Base-by-base conservation (phyloP, 53 echinoderm and acorn worm species). In the Henricia sp. region DNA sequence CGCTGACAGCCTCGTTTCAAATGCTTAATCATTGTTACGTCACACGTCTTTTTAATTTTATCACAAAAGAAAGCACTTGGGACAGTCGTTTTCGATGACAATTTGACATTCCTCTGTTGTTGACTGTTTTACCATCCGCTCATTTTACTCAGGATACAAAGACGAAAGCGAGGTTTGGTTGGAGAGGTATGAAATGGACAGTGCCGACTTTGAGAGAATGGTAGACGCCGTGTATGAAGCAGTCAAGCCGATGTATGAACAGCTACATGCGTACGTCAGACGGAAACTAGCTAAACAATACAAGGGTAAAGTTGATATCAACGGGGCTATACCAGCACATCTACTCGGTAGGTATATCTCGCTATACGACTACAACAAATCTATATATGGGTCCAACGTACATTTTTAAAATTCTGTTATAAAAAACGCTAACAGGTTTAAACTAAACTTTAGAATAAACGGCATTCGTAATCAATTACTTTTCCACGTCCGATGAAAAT, bases 301-400 rank as follows among this genome's bases (percentile, higher is more conserved):
- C 74, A 17, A 52, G 54, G 85, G 80, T 1, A 71, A 70, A 57
- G 93, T 93, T 3, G 50, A 88, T 60, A 57, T 71, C 17, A 66
- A 46, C 37, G 90, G 90, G 41, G 68, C 88, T 10, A 93, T 93
- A 50, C 93, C 93, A 17, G 93, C 93, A 6, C 93, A 93, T 82
- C 72, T 93, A 19, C 83, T 93, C 35, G 93, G 93, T 91, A 68
- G 82, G 87, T 36, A n/a, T n/a, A n/a, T n/a, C n/a, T n/a, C n/a
- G n/a, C n/a, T n/a, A n/a, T n/a, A n/a, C n/a, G n/a, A n/a, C n/a
- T n/a, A n/a, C n/a, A n/a, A n/a, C n/a, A n/a, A n/a, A n/a, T n/a
- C n/a, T n/a, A n/a, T n/a, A n/a, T n/a, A n/a, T n/a, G n/a, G n/a
- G n/a, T n/a, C n/a, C n/a, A n/a, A n/a, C n/a, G n/a, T n/a, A n/a